Evolutionary conservation across 2,113 vertebrate species (phyloP), one percentile per base, ranked within the genome.

Genomic region (Gallinago paraguaiae): DNA sequence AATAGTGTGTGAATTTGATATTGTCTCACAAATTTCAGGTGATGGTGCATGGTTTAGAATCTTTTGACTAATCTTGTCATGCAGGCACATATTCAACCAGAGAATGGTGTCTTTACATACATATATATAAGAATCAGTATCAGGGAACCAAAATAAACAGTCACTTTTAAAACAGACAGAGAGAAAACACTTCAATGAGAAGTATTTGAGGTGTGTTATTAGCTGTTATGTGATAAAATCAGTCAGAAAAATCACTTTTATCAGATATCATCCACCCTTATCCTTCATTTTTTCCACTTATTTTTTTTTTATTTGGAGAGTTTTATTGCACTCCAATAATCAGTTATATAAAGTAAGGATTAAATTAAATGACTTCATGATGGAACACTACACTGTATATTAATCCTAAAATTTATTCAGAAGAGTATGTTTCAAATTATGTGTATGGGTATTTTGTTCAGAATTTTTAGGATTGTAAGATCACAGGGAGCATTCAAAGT

Each of bases 401-500:
- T 48, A 76, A 82, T 57, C 18, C 8, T 39, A 41, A 93, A 82
- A 8, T 53, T 85, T 28, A 46, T 37, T 17, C 17, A 48, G 22
- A 90, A 72, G 33, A 41, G 10, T 61, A 51, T 43, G 27, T 69
- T 81, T 91, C 11, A 87, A 86, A 83, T 95, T 67, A 72, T 6
- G 59, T 22, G 19, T 72, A 59, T 23, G 17, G 31, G 10, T 30
- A 80, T 85, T 75, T 87, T 43, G 11, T 56, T 90, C 51, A 72
- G 41, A 90, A 63, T 86, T 59, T 69, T 84, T 92, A 88, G 37
- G 60, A 70, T 35, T 84, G 65, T 61, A 76, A 88, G 50, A 88
- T 95, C 84, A 86, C 28, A 83, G 22, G 39, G 37, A 95, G 16
- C 64, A 77, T 93, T 93, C 76, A 74, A 75, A 87, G 59, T 72